A percentile compares a stretch with the other conserved stretches of the same genome.
phyloP scores from a whole-genome alignment of 1,140 invertebrate genomes.

The Drosophila biarmipes region DNA sequence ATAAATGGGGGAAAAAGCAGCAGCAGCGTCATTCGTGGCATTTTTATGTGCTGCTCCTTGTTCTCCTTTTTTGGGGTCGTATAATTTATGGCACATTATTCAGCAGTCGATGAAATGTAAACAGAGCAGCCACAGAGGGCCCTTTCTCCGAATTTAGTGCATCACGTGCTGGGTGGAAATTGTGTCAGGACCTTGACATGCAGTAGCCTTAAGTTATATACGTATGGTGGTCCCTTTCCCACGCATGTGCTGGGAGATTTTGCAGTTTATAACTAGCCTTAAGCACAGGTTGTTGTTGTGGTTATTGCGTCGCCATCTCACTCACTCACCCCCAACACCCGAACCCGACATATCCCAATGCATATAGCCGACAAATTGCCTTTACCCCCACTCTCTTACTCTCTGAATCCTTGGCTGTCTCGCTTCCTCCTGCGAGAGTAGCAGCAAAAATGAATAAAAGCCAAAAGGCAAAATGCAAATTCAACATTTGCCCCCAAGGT shows the following conservation, averaged over 20 bases:
- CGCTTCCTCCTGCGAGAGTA: conserved; percentile 7
- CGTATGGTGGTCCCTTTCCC: conserved; percentile 28
- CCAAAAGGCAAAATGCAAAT: conserved; percentile 26
- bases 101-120: conserved; percentile 43
- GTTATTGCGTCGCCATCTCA: conserved; percentile 29
- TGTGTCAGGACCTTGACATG: conserved; percentile 75
- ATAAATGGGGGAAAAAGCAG: conserved; percentile 14
- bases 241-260: conserved; percentile 7
- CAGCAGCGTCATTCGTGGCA: conserved; percentile 28
- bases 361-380: conserved; percentile 40
- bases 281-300: conserved; percentile 61
- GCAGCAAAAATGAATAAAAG: conserved; percentile 16
- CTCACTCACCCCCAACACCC: neutral
- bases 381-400: conserved; percentile 9
- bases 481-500: conserved; percentile 25
- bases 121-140: conserved; percentile 22
- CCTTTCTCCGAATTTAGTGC: conserved; percentile 3
- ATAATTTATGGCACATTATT: conserved; percentile 47
- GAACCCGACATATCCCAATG: conserved; percentile 26
- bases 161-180: conserved; percentile 61
- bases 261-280: conserved; percentile 41
- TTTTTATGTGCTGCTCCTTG: conserved; percentile 16
- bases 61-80: neutral
- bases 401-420: conserved; percentile 7
- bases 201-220: conserved; percentile 61